Conservation (phyloP, 2,113 vertebrate species). For the Gadus macrocephalus region DNA sequence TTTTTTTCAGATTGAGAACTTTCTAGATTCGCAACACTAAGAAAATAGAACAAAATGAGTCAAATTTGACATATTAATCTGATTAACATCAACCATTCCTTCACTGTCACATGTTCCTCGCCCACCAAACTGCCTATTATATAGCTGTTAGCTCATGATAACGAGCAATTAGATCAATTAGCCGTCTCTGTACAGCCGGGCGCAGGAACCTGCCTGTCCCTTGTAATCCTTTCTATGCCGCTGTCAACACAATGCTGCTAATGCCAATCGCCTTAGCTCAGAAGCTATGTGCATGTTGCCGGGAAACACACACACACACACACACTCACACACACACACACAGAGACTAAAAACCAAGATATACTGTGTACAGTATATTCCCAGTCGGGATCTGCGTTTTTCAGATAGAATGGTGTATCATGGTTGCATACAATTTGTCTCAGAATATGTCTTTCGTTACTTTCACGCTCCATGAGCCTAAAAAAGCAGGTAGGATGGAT, state of each 20-base stretch:
- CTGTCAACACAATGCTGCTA: slow-evolving; percentile 31
- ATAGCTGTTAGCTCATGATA: slow-evolving; percentile 29
- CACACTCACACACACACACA: slow-evolving; percentile 15
- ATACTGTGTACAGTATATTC: too few relatives aligned
- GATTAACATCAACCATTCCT: neutral
- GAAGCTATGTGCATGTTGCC: neutral
- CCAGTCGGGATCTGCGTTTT: too few relatives aligned
- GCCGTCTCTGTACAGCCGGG: slow-evolving; percentile 24
- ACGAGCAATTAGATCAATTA: slow-evolving; percentile 36
- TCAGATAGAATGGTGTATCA: too few relatives aligned
- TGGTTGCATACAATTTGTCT: too few relatives aligned
- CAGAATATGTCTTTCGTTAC: too few relatives aligned
- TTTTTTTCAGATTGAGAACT: too few relatives aligned
- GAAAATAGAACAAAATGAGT: too few relatives aligned
- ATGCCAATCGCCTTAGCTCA: slow-evolving; percentile 4
- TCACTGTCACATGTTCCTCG: slow-evolving; percentile 16
- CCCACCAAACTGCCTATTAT: slow-evolving; percentile 29
- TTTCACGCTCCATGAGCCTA: too few relatives aligned
- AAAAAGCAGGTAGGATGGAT: slow-evolving; percentile 1
- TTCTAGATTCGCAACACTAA: too few relatives aligned
- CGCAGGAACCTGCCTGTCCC: neutral
- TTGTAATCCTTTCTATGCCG: slow-evolving; percentile 31
- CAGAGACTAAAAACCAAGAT: slow-evolving; percentile 4
- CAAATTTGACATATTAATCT: neutral
- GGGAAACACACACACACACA: slow-evolving; percentile 1